Base-by-base conservation (phyloP, 2,888 invertebrate genomes). In the Ypsolopha sequella region DNA sequence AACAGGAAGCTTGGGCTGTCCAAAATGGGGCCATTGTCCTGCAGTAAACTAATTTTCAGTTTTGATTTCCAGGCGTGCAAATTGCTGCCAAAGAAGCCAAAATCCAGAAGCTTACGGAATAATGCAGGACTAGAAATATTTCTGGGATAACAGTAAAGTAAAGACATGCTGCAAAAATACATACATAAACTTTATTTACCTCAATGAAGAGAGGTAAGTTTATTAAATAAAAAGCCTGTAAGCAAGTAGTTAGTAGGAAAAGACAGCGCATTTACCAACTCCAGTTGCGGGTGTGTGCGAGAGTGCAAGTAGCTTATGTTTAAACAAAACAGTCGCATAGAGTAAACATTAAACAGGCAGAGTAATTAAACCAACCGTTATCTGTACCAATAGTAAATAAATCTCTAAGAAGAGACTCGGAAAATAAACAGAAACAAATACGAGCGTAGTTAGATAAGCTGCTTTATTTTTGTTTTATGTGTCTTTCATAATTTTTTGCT, bases 311-410 rank as follows among this genome's bases (percentile, higher is more conserved):
- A n/a, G n/a, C n/a, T n/a, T 24, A 24, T 24, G 24, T 6, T 24
- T 46, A 65, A 59, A 62, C 56, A 60, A 62, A 66, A 62, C 61
- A 58, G 63, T 62, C 43, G 43, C 13, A 24, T 14, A 36, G 38
- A 9, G 60, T 66, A 70, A 73, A 77, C 70, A 73, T 64, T 63
- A 66, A 72, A 60, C 71, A 69, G 70, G 60, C 68, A 66, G 67
- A 69, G 75, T 68, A 76, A 77, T 78, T 72, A 79, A 79, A 74
- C 60, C 60, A 65, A 69, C 77, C 70, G 79, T 73, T 78, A 79
- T 73, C 67, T 70, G 57, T 60, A 63, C 64, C 63, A 62, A 70
- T 68, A 71, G 70, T 70, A 75, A 73, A 76, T 76, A 78, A 70
- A 75, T 74, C 65, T 63, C 58, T 36, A 56, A 60, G 60, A 60